These are phyloP conservation scores for Zeuzera pyrina DNA, from an alignment of 2,888 invertebrate species.

Conservation along the genomic window DNA sequence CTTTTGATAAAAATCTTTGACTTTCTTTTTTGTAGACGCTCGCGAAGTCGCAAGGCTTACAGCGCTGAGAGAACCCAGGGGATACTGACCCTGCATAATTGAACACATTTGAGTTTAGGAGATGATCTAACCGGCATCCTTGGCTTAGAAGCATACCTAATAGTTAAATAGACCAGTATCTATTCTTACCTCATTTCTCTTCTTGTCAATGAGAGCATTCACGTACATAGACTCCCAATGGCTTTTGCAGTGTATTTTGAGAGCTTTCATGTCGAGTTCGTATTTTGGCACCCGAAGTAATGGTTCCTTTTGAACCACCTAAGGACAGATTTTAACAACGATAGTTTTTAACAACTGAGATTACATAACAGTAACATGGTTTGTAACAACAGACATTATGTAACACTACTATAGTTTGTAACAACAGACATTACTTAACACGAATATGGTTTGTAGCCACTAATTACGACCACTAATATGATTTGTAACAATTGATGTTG, in stretches of 20 bases:
- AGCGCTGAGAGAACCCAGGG: conserved; percentile 42
- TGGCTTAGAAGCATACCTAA: no score
- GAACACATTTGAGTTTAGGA: no score
- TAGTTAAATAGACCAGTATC: no score
- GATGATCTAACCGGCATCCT: no score
- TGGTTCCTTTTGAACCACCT: conserved; percentile 53
- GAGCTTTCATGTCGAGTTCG: conserved; percentile 44
- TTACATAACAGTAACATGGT: no score
- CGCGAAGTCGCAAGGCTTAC: conserved; percentile 52
- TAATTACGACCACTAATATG: no score
- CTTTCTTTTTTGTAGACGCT: conserved; percentile 33
- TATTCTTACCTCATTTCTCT: conserved; percentile 33
- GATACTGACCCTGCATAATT: conserved; percentile 50
- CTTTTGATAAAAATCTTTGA: conserved; percentile 52
- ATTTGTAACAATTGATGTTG: no score
- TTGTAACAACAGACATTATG: no score
- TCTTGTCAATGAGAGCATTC: conserved; percentile 49
- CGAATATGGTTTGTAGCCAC: no score
- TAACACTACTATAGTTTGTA: no score
- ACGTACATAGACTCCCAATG: conserved; percentile 47
- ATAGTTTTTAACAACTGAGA: no score
- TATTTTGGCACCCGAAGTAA: conserved; percentile 39
- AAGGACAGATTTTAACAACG: conserved; percentile 1
- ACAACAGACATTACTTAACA: no score
- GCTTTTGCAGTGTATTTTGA: conserved; percentile 41